A percentile compares a stretch with the other conserved stretches of the same genome.
These are phyloP conservation scores for Schizothorax lantsangensis DNA, from an alignment of 2,797 vertebrate species.

Conservation along the genomic window DNA sequence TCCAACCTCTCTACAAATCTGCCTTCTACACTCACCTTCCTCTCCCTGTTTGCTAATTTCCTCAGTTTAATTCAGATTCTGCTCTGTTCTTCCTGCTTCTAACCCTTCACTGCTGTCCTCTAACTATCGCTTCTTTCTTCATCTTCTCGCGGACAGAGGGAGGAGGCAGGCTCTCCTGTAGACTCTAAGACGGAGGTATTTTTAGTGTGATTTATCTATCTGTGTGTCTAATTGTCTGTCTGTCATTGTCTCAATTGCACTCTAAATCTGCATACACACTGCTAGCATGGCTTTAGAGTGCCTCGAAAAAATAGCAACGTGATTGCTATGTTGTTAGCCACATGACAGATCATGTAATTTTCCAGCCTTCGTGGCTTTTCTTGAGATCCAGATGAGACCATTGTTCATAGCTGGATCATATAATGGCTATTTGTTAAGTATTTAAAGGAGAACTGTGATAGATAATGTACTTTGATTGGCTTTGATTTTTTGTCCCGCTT, in stretches of 20 bases:
- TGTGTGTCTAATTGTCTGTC: conserved; percentile 65
- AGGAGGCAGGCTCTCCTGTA: conserved; percentile 78
- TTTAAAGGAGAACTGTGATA: background rate
- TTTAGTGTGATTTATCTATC: conserved; percentile 59
- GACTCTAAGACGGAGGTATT: conserved; percentile 84
- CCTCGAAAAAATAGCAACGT: conserved; percentile 3
- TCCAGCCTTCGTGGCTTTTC: conserved; percentile 34
- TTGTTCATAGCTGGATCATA: background rate
- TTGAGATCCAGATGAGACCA: conserved; percentile 23
- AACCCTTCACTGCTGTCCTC: conserved; percentile 49
- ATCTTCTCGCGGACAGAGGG: conserved; percentile 74
- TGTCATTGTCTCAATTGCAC: conserved; percentile 52
- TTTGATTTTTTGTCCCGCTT: background rate
- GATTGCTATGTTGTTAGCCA: conserved; percentile 35
- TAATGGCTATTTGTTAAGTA: background rate
- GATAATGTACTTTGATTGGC: background rate
- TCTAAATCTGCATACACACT: conserved; percentile 36
- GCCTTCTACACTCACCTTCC: conserved; percentile 35
- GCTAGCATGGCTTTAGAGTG: conserved; percentile 43
- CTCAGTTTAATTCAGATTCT: conserved; percentile 39
- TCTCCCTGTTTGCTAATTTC: conserved; percentile 37
- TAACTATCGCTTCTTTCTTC: conserved; percentile 59
- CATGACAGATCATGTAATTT: conserved; percentile 32
- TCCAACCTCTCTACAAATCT: conserved; percentile 40
- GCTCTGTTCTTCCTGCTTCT: conserved; percentile 42